Percentiles rank a stretch among this genome's conserved stretches.
These are phyloP conservation scores for Crocidura indochinensis DNA, from an alignment of 2,797 vertebrate species.

Conservation along the genomic window DNA sequence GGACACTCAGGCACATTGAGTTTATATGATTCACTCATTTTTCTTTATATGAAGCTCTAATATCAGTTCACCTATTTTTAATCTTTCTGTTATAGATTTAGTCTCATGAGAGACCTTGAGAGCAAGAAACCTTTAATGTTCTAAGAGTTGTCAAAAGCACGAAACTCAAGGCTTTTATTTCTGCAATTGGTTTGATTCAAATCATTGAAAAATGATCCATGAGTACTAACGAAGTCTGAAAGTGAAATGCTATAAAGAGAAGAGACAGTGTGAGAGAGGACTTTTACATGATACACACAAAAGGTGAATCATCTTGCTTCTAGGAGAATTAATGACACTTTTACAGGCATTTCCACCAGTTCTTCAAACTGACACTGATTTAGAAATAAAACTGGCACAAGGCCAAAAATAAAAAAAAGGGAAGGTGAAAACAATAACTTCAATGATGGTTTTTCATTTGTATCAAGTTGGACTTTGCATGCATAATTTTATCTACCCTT, in stretches of 20 bases:
- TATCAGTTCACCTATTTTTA: not conserved
- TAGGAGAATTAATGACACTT: not conserved
- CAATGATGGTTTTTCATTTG: not conserved
- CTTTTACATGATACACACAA: not conserved
- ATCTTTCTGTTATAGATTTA: not conserved
- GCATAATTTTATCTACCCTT: not conserved
- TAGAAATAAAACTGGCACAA: not conserved
- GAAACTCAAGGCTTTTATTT: not conserved
- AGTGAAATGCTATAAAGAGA: conserved; percentile 24
- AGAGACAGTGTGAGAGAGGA: not conserved
- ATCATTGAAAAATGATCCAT: not conserved
- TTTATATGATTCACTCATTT: not conserved
- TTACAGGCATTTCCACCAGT: not conserved
- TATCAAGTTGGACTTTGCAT: not conserved
- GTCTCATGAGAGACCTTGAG: not conserved
- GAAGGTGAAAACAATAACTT: not conserved
- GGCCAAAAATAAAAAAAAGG: not conserved
- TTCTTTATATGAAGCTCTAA: not conserved
- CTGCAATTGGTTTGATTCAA: conserved; percentile 13
- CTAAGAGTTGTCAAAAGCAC: not conserved
- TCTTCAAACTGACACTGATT: conserved; percentile 8
- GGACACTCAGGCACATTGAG: no score
- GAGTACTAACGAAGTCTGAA: not conserved
- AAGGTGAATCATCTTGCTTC: not conserved
- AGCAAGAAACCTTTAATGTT: not conserved